Conservation (phyloP, 2,888 invertebrate genomes). For the Koerneria pararmatus region DNA sequence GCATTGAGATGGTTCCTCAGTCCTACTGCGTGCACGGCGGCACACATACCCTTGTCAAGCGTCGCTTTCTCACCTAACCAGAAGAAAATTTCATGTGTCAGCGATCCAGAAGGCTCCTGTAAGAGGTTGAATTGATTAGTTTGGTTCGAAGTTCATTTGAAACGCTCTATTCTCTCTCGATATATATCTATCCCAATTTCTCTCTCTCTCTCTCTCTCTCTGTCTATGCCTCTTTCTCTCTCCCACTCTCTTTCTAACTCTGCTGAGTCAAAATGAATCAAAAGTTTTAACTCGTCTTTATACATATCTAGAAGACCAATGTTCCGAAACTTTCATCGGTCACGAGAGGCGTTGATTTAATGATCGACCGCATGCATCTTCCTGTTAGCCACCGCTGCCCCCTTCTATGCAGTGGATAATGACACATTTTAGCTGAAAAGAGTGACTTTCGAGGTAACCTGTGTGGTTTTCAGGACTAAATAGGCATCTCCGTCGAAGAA, state of each 20-base stretch:
- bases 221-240: background rate
- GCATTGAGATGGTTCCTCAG: conserved; percentile 91
- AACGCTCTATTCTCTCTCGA: background rate
- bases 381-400: too few relatives aligned
- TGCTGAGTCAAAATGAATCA: too few relatives aligned
- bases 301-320: too few relatives aligned
- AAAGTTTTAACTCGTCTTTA: too few relatives aligned
- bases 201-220: background rate
- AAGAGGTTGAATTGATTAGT: background rate
- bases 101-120: conserved; percentile 65
- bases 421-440: too few relatives aligned
- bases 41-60: conserved; percentile 89
- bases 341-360: too few relatives aligned
- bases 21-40: conserved; percentile 98
- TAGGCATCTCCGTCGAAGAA: conserved; percentile 96
- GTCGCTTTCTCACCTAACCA: conserved; percentile 86
- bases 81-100: conserved; percentile 93
- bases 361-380: too few relatives aligned
- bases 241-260: too few relatives aligned
- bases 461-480: conserved; percentile 69
- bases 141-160: background rate
- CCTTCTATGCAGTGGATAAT: too few relatives aligned
- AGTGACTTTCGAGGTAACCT: too few relatives aligned
- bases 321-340: too few relatives aligned
- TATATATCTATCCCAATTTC: background rate